Evolutionary conservation across 1,140 invertebrate genomes (phyloP).

Genomic region (Drosophila arizonae): DNA sequence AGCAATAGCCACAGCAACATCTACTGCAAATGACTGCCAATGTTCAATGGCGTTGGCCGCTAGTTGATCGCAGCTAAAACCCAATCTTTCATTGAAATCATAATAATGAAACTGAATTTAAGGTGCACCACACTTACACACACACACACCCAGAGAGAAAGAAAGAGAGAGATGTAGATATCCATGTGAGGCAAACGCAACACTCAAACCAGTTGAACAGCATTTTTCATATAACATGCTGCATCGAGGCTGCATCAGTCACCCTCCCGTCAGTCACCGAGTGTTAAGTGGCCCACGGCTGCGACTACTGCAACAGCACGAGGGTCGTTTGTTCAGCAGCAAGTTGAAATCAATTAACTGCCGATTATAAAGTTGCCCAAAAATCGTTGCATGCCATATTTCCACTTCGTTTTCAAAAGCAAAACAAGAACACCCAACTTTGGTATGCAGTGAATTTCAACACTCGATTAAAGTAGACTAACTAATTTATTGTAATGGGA

Average conservation of each 20-base stretch:
- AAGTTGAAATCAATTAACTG: slow-evolving; percentile 25
- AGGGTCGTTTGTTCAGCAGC: slow-evolving; percentile 31
- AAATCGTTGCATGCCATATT: slow-evolving; percentile 7
- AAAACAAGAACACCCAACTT: background rate
- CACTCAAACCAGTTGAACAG: slow-evolving; percentile 73
- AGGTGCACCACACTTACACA: slow-evolving; percentile 61
- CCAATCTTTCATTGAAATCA: slow-evolving; percentile 71
- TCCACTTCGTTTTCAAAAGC: slow-evolving; percentile 1
- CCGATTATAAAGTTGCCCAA: background rate
- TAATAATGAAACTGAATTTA: slow-evolving; percentile 79
- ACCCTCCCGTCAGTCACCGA: background rate
- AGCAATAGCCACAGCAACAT: slow-evolving; percentile 13
- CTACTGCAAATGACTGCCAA: slow-evolving; percentile 73
- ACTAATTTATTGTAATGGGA: too few relatives aligned
- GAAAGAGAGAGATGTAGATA: background rate
- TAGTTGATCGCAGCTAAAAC: slow-evolving; percentile 48
- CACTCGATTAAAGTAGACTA: too few relatives aligned
- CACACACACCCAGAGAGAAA: slow-evolving; percentile 23
- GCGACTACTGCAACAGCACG: slow-evolving; percentile 16
- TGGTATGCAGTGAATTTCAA: background rate
- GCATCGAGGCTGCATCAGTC: slow-evolving; percentile 28
- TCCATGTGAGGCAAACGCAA: slow-evolving; percentile 13
- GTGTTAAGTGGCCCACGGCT: slow-evolving; percentile 47
- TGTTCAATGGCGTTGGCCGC: slow-evolving; percentile 75
- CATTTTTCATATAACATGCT: slow-evolving; percentile 63